Conservation (phyloP, 1,140 invertebrate species). For the Philaenus spumarius region DNA sequence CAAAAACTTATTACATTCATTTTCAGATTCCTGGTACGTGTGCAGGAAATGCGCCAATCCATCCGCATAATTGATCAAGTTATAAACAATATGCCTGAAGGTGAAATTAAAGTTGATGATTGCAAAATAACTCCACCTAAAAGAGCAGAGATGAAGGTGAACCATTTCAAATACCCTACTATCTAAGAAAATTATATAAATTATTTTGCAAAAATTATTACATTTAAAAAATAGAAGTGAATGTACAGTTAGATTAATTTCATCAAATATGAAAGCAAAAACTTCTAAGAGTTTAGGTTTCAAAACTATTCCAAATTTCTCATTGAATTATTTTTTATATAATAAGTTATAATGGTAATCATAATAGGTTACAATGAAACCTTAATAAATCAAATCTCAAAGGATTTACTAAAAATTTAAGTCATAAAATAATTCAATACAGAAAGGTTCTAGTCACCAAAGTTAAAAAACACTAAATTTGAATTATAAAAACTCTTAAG, state of each 20-base stretch:
- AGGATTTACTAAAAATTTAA: not conserved
- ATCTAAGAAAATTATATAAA: not conserved
- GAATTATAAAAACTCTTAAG: no score
- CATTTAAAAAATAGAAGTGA: not conserved
- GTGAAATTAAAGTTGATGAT: slow-evolving; percentile 92
- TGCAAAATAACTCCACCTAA: slow-evolving; percentile 85
- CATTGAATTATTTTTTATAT: no score
- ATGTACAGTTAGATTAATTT: not conserved
- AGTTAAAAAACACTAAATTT: no score
- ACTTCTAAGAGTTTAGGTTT: not conserved
- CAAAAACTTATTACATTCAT: no score
- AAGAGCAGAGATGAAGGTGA: slow-evolving; percentile 86
- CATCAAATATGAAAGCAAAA: not conserved
- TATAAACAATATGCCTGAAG: slow-evolving; percentile 94
- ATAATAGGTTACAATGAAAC: not conserved
- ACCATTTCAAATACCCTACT: not conserved
- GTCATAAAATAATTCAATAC: not conserved
- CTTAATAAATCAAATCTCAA: not conserved
- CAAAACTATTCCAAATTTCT: not conserved
- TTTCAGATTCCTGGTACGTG: slow-evolving; percentile 68
- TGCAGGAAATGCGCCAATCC: slow-evolving; percentile 97
- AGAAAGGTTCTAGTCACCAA: no score
- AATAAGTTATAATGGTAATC: no score
- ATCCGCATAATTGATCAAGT: slow-evolving; percentile 92
- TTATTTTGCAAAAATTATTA: not conserved